Base-by-base conservation (phyloP, 2,797 vertebrate species). In the Poeciliopsis infans region DNA sequence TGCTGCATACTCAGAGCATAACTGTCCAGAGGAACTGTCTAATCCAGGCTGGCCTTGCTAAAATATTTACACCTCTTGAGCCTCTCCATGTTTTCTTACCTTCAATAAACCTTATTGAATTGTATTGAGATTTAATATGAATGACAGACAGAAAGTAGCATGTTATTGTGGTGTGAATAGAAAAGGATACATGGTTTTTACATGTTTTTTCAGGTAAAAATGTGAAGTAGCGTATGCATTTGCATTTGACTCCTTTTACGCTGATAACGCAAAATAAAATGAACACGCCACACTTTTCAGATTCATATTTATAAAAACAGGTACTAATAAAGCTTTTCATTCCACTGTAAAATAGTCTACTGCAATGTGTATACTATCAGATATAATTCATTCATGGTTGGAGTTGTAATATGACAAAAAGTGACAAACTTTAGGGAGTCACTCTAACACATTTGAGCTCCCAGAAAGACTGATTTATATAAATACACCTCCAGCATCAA, bases 11-110 rank as follows among this genome's bases (percentile, higher is more conserved):
- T 78, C 79, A 46, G 75, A 87, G 81, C 77, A 89, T 92, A 88
- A 91, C 88, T 93, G 92, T 91, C 87, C 83, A 85, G 83, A 87
- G 90, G 94, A 93, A 94, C 91, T 80, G 91, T 89, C 79, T 77
- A 84, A 91, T 95, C 92, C 68, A 28, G 43, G 28, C 41, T 3
- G 41, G 5, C 23, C 25, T 70, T 70, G 41, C 25, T 45, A 28
- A 70, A 46, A 70, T 28, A 46, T 46, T n/a, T 28, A 46, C 25
- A 45, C 25, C 41, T 70, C 1, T 45, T 70, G 41, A 70, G 43
- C 39, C n/a, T 43, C 23, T n/a, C 23, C 11, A 15, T 28, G 25
- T 70, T 45, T n/a, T 45, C 41, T n/a, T 43, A 36, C 23, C 46
- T 46, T 25, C 20, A 69, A 43, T 15, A n/a, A 43, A 7, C 39